phyloP scores from a whole-genome alignment of 2,113 vertebrate species.

The Stegastes partitus region DNA sequence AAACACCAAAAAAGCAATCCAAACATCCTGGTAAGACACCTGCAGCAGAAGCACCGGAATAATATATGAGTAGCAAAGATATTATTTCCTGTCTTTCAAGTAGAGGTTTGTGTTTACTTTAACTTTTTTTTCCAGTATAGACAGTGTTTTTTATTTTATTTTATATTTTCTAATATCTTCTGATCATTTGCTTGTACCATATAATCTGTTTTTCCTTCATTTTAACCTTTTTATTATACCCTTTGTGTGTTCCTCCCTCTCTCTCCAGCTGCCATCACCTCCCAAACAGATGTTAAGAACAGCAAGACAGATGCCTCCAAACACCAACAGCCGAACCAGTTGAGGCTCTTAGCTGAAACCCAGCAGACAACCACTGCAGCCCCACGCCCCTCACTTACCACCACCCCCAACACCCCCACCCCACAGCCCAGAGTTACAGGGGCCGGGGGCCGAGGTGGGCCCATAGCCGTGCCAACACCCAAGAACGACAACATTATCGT shows the following conservation, averaged over 20 bases:
- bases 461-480: conserved; percentile 63
- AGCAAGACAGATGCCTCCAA: conserved; percentile 14
- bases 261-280: conserved; percentile 31
- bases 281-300: conserved; percentile 5
- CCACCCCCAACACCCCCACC: conserved; percentile 29
- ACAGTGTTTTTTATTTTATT: no score
- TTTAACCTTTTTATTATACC: background rate
- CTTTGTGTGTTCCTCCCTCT: background rate
- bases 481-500: conserved; percentile 83
- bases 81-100: background rate
- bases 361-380: conserved; percentile 16
- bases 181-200: no score
- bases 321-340: conserved; percentile 12
- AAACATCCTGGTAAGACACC: conserved; percentile 74
- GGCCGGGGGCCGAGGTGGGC: conserved; percentile 59
- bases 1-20: conserved; percentile 4
- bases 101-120: background rate
- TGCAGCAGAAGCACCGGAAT: background rate
- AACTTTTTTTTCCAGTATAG: no score
- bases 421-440: conserved; percentile 9
- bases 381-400: background rate
- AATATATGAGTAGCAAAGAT: background rate
- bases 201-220: background rate
- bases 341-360: background rate
- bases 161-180: no score